Evolutionary conservation across 1,140 invertebrate species (phyloP), one percentile per base, ranked within the genome.

Genomic region (Acromyrmex heyeri): DNA sequence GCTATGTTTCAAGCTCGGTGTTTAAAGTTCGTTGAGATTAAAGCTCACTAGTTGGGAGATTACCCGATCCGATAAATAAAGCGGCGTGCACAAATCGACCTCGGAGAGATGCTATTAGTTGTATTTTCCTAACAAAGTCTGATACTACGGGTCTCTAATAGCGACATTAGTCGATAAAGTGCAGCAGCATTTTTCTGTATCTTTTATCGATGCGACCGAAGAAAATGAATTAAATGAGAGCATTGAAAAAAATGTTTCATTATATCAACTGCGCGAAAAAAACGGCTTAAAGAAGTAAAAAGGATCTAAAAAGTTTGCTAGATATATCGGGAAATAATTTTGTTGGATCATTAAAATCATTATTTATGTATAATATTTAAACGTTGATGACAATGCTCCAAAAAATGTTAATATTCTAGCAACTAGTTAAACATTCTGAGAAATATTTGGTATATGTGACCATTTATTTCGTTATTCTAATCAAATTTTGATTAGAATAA

Each of bases 21-120:
- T 85, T 85, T 79, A 85, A 85, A 85, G 62, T 85, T 85, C 18
- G 79, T 44, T 55, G 69, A 75, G 69, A 73, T 83, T 83, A 83
- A 83, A 83, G 55, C 69, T 55, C 62, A 27, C 69, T 61, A 75
- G 79, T 73, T 83, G 67, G 55, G 55, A 83, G 79, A 83, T 83
- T 83, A 83, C 55, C n/a, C 38, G 55, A 34, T 48, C 55, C 14
- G 65, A 69, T 69, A 34, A 70, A 83, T 83, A 61, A 75, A 83
- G 44, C 69, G 24, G 24, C 3, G 14, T 38, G 50, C 61, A 57
- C 57, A 57, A 55, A 82, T 82, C 79, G 67, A 48, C 38, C 55
- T 73, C 38, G 55, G 1, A 50, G 55, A 73, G 55, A 83, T 24
- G 79, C 69, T 83, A 18, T 61, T 73, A 73, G 38, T 34, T 72